These are phyloP conservation scores for Chironomus riparius DNA, from an alignment of 2,888 invertebrate species.

Conservation along the genomic window DNA sequence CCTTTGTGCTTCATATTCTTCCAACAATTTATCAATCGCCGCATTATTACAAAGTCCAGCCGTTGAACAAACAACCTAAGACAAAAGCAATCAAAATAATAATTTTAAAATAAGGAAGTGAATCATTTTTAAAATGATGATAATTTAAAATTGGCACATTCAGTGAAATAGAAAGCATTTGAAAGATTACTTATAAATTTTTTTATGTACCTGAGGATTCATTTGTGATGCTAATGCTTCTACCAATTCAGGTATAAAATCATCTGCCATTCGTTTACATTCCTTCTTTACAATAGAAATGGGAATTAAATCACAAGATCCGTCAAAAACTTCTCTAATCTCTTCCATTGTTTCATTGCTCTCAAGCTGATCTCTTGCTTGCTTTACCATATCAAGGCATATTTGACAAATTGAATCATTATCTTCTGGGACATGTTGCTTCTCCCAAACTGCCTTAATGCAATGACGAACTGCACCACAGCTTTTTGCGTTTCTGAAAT, in stretches of 20 bases:
- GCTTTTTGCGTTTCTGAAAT: constrained; percentile 58
- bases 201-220: constrained; percentile 70
- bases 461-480: constrained; percentile 74
- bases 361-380: constrained; percentile 76
- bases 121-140: neutral
- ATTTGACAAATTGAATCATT: constrained; percentile 71
- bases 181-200: too few relatives aligned
- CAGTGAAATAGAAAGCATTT: too few relatives aligned
- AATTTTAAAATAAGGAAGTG: neutral
- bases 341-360: constrained; percentile 84
- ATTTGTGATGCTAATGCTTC: constrained; percentile 83
- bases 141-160: too few relatives aligned
- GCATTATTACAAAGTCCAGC: constrained; percentile 80
- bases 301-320: constrained; percentile 72
- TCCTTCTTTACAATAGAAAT: constrained; percentile 64
- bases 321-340: constrained; percentile 77
- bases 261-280: constrained; percentile 70
- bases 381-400: constrained; percentile 80
- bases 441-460: constrained; percentile 69
- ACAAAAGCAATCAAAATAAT: neutral
- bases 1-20: constrained; percentile 38
- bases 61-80: constrained; percentile 66
- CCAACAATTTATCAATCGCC: constrained; percentile 56
- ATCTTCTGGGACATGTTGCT: constrained; percentile 53
- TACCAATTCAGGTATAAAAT: constrained; percentile 77